Base-by-base conservation (phyloP, 2,113 vertebrate genomes). In the Peromyscus maniculatus region DNA sequence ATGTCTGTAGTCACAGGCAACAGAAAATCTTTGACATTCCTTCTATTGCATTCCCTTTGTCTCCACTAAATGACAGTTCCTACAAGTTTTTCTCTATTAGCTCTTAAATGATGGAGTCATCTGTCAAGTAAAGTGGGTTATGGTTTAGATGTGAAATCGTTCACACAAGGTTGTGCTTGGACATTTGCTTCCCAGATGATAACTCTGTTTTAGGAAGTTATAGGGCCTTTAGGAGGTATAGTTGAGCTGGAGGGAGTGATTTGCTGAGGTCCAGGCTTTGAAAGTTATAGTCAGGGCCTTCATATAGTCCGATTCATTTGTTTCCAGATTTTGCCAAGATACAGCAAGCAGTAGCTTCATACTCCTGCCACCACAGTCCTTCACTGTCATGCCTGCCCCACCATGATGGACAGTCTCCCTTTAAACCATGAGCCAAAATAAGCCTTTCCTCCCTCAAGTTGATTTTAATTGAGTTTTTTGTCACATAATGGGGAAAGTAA, bases 1-100 rank as follows among this genome's bases (percentile, higher is more conserved):
- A 78, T 55, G 82, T 91, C 93, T 93, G 46, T 78, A 69, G 92
- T 87, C 82, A 89, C 16, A 95, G 82, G 49, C 77, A 92, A 93
- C 69, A 28, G 46, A 36, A 84, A 46, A 43, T 83, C n/a, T 75
- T 86, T 86, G 49, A 4, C 96, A 57, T 49, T 91, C 15, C 28
- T 86, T 94, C 67, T 15, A 28, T 80, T 69, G 39, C 28, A 21
- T 36, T 66, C 7, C 55, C 39, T 21, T 77, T 57, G 49, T 82
- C 57, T 80, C 13, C 12, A 67, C 49, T 67, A n/a, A 87, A 16
- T 55, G 31, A 43, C 2, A 31, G 67, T 6, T 94, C 66, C 77
- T 28, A 46, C 4, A 46, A 28, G 36, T 55, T 86, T 92, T 87
- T 74, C 74, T 84, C 46, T 62, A 79, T 59, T 13, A 64, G 22